Evolutionary conservation across 2,797 vertebrate species (phyloP).

Genomic region (Rhinoraja longicauda): DNA sequence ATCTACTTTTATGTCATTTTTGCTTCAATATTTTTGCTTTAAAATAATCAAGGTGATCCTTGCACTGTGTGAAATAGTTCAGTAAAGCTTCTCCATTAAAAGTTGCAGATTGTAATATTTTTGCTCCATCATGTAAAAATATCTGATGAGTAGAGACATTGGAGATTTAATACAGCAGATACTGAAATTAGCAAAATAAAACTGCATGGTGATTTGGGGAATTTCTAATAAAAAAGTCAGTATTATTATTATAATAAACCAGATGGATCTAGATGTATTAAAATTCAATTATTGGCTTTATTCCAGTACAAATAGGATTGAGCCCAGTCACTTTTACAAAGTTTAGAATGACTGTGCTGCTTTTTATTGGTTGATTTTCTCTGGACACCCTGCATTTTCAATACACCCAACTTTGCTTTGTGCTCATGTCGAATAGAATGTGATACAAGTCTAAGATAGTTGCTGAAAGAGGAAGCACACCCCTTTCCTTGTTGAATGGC

Average conservation of each 20-base stretch:
- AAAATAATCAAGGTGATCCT: neutral
- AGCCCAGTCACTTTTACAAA: neutral
- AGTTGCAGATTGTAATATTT: neutral
- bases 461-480: neutral
- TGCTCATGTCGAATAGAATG: neutral
- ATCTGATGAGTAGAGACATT: neutral
- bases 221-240: neutral
- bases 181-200: neutral
- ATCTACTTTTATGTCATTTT: neutral
- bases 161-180: neutral
- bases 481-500: neutral
- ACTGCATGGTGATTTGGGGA: neutral
- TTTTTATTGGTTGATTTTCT: slow-evolving; percentile 8
- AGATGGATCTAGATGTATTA: neutral
- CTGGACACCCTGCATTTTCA: neutral
- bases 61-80: neutral
- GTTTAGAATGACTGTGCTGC: neutral
- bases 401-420: neutral
- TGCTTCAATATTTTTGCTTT: neutral
- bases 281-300: neutral
- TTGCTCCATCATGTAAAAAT: neutral
- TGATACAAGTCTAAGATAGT: neutral
- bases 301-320: slow-evolving; percentile 16
- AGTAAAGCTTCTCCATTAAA: neutral
- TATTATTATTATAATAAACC: neutral